Conservation (phyloP, 2,797 vertebrate genomes). For the Oryzias sinensis region DNA sequence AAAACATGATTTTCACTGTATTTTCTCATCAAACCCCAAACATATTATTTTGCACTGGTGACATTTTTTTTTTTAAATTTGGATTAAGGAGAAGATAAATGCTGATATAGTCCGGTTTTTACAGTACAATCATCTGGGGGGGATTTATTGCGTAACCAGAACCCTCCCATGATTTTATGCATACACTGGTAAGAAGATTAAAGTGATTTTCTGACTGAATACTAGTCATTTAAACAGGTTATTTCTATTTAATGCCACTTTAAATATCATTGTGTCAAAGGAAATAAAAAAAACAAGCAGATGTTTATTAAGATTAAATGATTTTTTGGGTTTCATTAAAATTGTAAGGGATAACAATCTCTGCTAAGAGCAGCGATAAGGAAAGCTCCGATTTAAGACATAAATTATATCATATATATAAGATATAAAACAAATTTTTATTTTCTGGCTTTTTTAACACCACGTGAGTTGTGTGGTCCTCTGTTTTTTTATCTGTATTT, state of each 20-base stretch:
- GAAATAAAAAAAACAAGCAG: background rate
- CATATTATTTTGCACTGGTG: constrained; percentile 12
- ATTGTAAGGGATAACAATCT: too few species aligned
- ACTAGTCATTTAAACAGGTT: constrained; percentile 57
- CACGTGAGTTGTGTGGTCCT: too few species aligned
- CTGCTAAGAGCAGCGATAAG: too few species aligned
- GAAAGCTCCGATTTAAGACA: too few species aligned
- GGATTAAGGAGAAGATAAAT: constrained; percentile 59
- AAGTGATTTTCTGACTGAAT: constrained; percentile 58
- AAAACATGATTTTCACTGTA: background rate
- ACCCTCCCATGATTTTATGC: constrained; percentile 61
- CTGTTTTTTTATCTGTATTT: too few species aligned
- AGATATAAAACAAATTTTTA: too few species aligned
- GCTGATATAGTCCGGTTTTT: constrained; percentile 53
- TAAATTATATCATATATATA: too few species aligned
- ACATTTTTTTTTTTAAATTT: constrained; percentile 26
- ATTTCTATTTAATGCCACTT: constrained; percentile 62
- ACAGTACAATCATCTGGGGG: constrained; percentile 54
- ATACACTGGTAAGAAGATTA: constrained; percentile 71
- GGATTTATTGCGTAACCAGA: constrained; percentile 72
- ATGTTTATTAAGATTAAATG: background rate
- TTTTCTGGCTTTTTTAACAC: too few species aligned
- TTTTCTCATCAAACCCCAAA: constrained; percentile 14
- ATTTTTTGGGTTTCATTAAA: background rate
- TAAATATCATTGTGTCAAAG: background rate